Evolutionary conservation across 1,140 invertebrate species (phyloP), one percentile per base, ranked within the genome.

Genomic region (Drosophila bocqueti): DNA sequence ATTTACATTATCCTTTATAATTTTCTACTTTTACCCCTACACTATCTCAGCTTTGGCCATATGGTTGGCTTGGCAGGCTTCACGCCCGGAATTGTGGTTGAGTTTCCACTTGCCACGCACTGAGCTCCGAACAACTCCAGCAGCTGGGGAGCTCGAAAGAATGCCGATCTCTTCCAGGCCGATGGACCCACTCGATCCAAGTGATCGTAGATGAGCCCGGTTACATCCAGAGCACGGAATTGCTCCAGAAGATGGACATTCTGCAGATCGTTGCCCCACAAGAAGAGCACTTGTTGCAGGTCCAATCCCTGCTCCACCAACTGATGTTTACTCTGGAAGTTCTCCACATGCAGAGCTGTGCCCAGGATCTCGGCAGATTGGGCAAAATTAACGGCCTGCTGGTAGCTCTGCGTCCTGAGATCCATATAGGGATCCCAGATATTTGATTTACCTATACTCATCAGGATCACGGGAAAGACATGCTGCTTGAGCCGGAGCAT

Each of bases 211-310:
- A 99, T 98, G 16, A 99, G 95, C 16, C 96, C 98, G 83, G 98
- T 96, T 11, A 98, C 94, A 11, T 98, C 97, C 43, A 97, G 93
- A 67, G 96, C 94, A 86, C 98, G 98, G 0, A 99, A 94, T 82
- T 96, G 95, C 72, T 96, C 96, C 42, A 98, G 96, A 1, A 96
- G 96, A n/a, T 95, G 95, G 42, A 95, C 95, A 91, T 97, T 95
- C 74, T 98, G 98, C 80, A 98, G 97, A 90, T 98, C 97, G 85
- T 98, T 97, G 3, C 98, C 98, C 98, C 98, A 99, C 81, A 97
- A 97, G 91, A 99, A 99, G 43, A 98, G 95, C 0, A 98, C 95
- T 21, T 99, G 94, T 13, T 96, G 96, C 24, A 95, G 94, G 72
- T 96, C 94, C 71, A 96, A 95, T 0, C 96, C 96, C 21, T 96